Evolutionary conservation across 2,888 invertebrate species (phyloP).

Genomic region (Sinohyriopsis cumingii): DNA sequence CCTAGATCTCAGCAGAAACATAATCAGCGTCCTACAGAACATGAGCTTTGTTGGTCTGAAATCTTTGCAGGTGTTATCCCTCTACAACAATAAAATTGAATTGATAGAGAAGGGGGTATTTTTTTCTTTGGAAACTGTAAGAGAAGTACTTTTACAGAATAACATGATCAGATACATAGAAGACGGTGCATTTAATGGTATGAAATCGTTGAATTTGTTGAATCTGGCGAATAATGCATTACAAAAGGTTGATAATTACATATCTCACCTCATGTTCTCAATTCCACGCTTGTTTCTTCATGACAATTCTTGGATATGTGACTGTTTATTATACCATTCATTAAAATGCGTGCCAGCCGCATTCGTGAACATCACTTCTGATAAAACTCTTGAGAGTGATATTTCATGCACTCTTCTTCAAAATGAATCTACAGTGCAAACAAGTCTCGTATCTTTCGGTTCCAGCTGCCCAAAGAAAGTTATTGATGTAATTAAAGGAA

Average conservation of each 20-base stretch:
- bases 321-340: slow-evolving; percentile 38
- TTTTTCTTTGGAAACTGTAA: slow-evolving; percentile 35
- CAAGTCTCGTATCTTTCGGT: background rate
- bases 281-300: slow-evolving; percentile 40
- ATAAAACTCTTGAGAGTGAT: background rate
- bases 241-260: slow-evolving; percentile 28
- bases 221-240: slow-evolving; percentile 39
- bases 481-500: too few species aligned
- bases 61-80: slow-evolving; percentile 26
- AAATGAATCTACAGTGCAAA: background rate
- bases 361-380: slow-evolving; percentile 8
- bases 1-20: slow-evolving; percentile 43
- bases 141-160: slow-evolving; percentile 37
- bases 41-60: slow-evolving; percentile 49
- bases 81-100: slow-evolving; percentile 31
- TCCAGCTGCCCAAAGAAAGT: too few species aligned
- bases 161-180: slow-evolving; percentile 38
- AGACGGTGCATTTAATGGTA: slow-evolving; percentile 33
- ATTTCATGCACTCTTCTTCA: background rate
- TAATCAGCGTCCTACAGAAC: slow-evolving; percentile 38
- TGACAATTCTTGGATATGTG: slow-evolving; percentile 42
- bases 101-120: slow-evolving; percentile 38
- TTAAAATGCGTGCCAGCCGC: slow-evolving; percentile 19
- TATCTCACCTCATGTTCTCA: slow-evolving; percentile 26
- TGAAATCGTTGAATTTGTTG: slow-evolving; percentile 32